Evolutionary conservation across 2,888 invertebrate genomes (phyloP).

Genomic region (Saturnia pavonia): DNA sequence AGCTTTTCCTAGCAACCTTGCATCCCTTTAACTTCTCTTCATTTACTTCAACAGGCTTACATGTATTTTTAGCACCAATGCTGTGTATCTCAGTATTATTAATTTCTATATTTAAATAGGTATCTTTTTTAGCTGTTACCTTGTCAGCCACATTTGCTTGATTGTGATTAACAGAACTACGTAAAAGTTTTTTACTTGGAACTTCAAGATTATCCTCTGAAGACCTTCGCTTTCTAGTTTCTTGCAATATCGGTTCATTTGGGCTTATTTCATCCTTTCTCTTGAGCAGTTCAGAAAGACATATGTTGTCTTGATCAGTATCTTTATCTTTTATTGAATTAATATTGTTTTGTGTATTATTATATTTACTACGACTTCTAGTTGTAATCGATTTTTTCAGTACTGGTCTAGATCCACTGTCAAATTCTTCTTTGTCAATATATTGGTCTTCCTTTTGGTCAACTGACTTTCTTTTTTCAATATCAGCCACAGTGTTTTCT

Average conservation of each 20-base stretch:
- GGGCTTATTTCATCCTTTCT: conserved; percentile 5
- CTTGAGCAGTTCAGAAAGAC: background rate
- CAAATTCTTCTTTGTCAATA: background rate
- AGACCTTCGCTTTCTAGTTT: conserved; percentile 35
- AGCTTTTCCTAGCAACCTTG: background rate
- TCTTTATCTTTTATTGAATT: conserved; percentile 40
- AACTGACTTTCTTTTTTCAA: background rate
- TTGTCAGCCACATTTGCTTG: background rate
- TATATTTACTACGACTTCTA: conserved; percentile 34
- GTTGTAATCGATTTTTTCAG: conserved; percentile 16
- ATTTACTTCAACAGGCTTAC: background rate
- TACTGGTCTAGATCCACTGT: conserved; percentile 4
- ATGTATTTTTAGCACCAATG: conserved; percentile 6
- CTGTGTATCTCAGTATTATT: background rate
- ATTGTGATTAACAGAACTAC: conserved; percentile 39
- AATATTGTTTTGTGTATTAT: conserved; percentile 11
- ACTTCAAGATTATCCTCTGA: conserved; percentile 36
- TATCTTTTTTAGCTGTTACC: conserved; percentile 8
- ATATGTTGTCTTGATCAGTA: conserved; percentile 32
- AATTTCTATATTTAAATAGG: background rate
- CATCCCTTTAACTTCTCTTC: background rate
- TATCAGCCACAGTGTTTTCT: background rate
- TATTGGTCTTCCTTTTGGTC: background rate
- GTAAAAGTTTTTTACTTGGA: conserved; percentile 48
- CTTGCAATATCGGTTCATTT: conserved; percentile 17